These are phyloP conservation scores for Macquaria ambigua DNA, from an alignment of 2,113 vertebrate species.

Conservation along the genomic window DNA sequence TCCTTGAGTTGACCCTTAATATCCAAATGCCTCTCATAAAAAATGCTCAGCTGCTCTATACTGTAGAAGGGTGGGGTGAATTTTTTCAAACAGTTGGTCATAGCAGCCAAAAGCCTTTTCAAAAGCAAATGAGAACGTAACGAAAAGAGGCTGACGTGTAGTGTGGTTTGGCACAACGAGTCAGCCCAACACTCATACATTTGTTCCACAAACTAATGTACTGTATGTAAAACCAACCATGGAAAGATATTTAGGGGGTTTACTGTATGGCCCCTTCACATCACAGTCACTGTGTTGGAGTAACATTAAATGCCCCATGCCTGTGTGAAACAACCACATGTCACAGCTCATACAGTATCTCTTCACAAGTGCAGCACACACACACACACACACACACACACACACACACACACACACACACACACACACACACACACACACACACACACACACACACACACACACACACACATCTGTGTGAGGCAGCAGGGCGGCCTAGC, in stretches of 20 bases:
- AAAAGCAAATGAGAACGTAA: constrained; percentile 9
- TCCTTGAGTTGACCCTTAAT: constrained; percentile 61
- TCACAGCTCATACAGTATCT: constrained; percentile 31
- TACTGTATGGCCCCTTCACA: neutral
- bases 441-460: neutral
- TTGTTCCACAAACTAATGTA: constrained; percentile 21
- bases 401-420: neutral
- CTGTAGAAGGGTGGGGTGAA: neutral
- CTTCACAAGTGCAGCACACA: constrained; percentile 2
- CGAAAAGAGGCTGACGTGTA: constrained; percentile 18
- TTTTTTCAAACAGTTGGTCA: constrained; percentile 17
- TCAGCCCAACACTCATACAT: neutral
- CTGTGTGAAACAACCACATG: constrained; percentile 38
- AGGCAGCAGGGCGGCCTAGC: constrained; percentile 24
- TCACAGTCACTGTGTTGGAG: neutral
- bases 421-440: neutral
- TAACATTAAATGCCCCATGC: constrained; percentile 11
- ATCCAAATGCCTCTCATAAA: constrained; percentile 27
- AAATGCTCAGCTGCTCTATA: constrained; percentile 25
- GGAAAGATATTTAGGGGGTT: neutral
- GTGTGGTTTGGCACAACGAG: constrained; percentile 2
- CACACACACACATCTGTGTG: constrained; percentile 11
- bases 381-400: neutral
- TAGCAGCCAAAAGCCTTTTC: constrained; percentile 32
- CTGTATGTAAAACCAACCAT: neutral